Evolutionary conservation across 2,888 invertebrate genomes (phyloP), one percentile per base, ranked within the genome.

Genomic region (Palloptera scutellata): DNA sequence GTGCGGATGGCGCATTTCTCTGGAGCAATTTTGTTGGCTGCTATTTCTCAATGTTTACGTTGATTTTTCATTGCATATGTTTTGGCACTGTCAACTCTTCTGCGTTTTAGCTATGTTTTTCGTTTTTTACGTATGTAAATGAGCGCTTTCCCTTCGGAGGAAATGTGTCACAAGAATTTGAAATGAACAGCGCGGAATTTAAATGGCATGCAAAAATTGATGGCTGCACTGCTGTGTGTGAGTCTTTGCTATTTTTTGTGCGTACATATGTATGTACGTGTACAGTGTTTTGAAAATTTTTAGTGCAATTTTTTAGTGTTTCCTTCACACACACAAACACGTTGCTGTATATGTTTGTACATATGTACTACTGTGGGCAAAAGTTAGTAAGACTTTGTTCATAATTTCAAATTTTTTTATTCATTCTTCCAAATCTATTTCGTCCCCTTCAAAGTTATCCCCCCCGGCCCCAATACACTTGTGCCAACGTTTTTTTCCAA

Each of bases 131-230:
- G 57, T 43, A 51, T 55, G 51, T 51, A n/a, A n/a, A n/a, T n/a
- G 45, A 13, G 19, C 41, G 17, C 58, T 41, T 58, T 45, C 13
- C 9, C 5, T 15, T 19, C 58, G 52, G 13, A 63, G 45, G 55
- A 71, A 69, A 66, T 63, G 65, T 69, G 69, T 71, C 71, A 71
- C 30, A 59, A 53, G 67, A 71, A 71, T 69, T 67, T 66, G 52
- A 67, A 71, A 69, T 71, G 69, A 69, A 62, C 69, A 64, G 63
- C 67, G 45, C 51, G 64, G 64, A 60, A 68, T 68, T 60, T 52
- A 64, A 68, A 64, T 64, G 61, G 43, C 61, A 63, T 53, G 54
- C 45, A 64, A 15, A 64, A 48, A 53, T 53, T n/a, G 17, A 53
- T 48, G 48, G 8, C n/a, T 17, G 11, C 19, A 17, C 11, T 30